phyloP scores from a whole-genome alignment of 2,113 vertebrate species.

The Campylomormyrus numenius region DNA sequence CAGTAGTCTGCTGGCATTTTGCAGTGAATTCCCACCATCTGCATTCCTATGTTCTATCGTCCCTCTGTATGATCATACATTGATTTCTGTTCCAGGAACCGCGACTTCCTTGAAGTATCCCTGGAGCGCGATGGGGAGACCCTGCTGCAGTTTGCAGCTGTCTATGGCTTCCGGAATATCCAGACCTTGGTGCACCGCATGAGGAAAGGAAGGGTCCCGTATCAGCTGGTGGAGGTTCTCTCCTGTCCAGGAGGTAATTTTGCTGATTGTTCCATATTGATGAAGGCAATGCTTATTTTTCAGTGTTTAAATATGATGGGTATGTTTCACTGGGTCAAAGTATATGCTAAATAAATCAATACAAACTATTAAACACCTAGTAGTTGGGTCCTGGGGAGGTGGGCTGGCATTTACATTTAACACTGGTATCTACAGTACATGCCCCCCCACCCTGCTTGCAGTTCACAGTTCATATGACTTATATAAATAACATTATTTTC shows the following conservation, averaged over 20 bases:
- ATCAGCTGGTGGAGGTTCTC: conserved; percentile 89
- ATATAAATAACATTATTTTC: background rate
- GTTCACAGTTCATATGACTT: too few relatives aligned
- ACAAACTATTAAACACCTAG: background rate
- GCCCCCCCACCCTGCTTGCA: background rate
- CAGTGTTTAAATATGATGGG: background rate
- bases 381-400: background rate
- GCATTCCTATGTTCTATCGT: too few relatives aligned
- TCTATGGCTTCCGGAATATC: conserved; percentile 92
- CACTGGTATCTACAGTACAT: background rate
- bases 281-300: background rate
- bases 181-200: conserved; percentile 84
- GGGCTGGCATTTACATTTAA: background rate
- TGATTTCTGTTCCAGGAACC: too few relatives aligned
- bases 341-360: background rate
- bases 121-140: too few relatives aligned
- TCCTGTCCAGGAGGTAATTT: conserved; percentile 85
- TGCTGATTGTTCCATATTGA: background rate
- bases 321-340: background rate
- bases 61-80: too few relatives aligned
- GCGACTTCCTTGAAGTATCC: too few relatives aligned
- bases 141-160: conserved; percentile 55
- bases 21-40: too few relatives aligned
- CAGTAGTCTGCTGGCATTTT: too few relatives aligned
- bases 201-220: conserved; percentile 79